Conservation (phyloP, 2,888 invertebrate species). For the Hesperia comma region DNA sequence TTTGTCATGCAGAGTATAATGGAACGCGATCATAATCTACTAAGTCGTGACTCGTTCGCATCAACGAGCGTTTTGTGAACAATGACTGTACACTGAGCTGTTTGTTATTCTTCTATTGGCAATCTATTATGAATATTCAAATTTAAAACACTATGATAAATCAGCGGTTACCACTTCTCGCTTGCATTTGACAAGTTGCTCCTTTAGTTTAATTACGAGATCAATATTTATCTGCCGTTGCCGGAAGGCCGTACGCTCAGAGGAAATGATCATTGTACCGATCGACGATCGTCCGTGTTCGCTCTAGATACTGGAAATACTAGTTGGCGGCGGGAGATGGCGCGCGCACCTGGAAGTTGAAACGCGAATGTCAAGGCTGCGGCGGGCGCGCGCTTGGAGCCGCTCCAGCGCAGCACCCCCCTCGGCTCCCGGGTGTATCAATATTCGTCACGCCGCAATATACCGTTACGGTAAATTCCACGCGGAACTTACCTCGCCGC, state of each 20-base stretch:
- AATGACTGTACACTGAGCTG: conserved; percentile 9
- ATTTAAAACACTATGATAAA: not conserved
- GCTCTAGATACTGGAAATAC: conserved; percentile 58
- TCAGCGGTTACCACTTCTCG: not conserved
- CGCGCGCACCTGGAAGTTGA: conserved; percentile 61
- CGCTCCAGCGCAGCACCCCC: conserved; percentile 62
- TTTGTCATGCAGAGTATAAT: conserved; percentile 8
- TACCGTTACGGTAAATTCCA: conserved; percentile 19
- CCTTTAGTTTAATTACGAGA: not conserved
- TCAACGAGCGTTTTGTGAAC: conserved; percentile 7
- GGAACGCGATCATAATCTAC: conserved; percentile 14
- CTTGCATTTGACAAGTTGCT: not conserved
- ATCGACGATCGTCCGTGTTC: conserved; percentile 44
- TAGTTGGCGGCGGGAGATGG: conserved; percentile 54
- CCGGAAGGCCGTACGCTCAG: not conserved
- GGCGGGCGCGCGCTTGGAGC: conserved; percentile 60
- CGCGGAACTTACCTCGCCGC: conserved; percentile 17
- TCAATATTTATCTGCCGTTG: not conserved
- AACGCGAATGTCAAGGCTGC: conserved; percentile 80
- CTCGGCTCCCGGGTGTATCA: not conserved
- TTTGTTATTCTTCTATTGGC: not conserved
- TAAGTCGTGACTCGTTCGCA: conserved; percentile 11
- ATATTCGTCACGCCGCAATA: conserved; percentile 11
- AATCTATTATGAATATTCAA: not conserved
- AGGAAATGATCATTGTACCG: conserved; percentile 21